Percentiles rank a stretch among this genome's conserved stretches.
phyloP scores from a whole-genome alignment of 2,888 invertebrate genomes.

The Gryllus longicercus region DNA sequence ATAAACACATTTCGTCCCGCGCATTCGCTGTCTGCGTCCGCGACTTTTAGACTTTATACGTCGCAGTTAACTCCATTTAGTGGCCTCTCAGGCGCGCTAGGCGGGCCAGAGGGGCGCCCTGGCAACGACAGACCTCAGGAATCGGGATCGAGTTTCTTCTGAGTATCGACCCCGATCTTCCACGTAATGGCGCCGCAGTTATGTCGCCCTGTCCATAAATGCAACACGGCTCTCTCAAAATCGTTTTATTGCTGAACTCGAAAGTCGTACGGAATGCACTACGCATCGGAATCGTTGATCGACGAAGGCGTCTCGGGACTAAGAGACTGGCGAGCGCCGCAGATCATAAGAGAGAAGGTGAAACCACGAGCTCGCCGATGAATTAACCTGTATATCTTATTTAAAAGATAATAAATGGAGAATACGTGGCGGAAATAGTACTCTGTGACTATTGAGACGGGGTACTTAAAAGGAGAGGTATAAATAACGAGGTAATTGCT shows the following conservation, averaged over 20 bases:
- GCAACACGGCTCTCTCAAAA: neutral
- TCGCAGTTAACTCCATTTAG: neutral
- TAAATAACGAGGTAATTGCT: slow-evolving; percentile 17
- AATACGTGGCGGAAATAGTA: neutral
- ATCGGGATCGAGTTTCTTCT: neutral
- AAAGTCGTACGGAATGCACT: neutral
- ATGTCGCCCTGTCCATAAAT: slow-evolving; percentile 8
- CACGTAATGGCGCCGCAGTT: neutral
- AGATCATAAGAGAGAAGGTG: neutral
- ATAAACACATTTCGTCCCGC: slow-evolving; percentile 9
- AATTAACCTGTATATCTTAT: neutral
- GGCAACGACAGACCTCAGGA: neutral
- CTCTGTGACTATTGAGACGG: neutral
- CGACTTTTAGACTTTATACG: slow-evolving; percentile 11
- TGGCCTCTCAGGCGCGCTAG: neutral
- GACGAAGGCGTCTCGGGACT: neutral
- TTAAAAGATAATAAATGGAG: neutral
- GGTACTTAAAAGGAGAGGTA: neutral
- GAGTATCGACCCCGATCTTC: neutral
- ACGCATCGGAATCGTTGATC: neutral
- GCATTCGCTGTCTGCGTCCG: neutral
- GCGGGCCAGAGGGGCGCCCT: neutral
- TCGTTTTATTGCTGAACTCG: neutral
- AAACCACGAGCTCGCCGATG: neutral
- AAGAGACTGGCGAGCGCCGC: neutral